Base-by-base conservation (phyloP, 92 coral and sea anemone species). In the Porites evermanni region DNA sequence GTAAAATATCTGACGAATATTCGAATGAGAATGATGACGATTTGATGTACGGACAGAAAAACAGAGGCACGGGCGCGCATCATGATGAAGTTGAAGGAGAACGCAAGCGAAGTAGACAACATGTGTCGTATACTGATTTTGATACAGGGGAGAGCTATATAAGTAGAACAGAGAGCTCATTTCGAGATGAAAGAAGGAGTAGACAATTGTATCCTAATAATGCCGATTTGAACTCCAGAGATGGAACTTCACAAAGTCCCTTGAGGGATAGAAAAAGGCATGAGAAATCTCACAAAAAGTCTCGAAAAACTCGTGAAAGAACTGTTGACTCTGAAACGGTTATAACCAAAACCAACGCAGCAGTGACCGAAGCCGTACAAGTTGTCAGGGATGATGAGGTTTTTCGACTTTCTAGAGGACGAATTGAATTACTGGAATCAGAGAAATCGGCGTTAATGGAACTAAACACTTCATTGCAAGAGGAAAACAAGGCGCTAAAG, bases 401-500 rank as follows among this genome's bases (percentile, higher is more conserved):
- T 67, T 80, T 83, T 63, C 51, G 87, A 72, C 79, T 87, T 90
- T 81, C 94, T 54, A 70, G 79, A 78, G 73, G 70, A 86, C 72
- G 91, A 80, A 58, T 96, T 74, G 95, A 96, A 23, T 70, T 91
- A 61, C 73, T 96, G 61, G 93, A 93, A 79, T 84, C 92, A 29
- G 98, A 97, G 75, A 97, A 95, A 86, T 70, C 88, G 54, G 98
- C 98, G 16, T 86, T 93, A 67, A 78, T 89, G 85, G 95, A 94
- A 20, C 89, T 97, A 71, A 97, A 94, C 77, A 80, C 89, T 4
- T 95, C 99, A 26, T 70, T 95, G 9, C 96, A 93, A 26, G 91
- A 92, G 59, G 99, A 97, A 84, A 97, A 97, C 80, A 90, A 77
- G 78, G 95, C 95, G 53, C 80, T 97, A 84, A 97, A 93, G 89